Conservation (phyloP, 1,140 invertebrate species). For the Drosophila lacertosa region DNA sequence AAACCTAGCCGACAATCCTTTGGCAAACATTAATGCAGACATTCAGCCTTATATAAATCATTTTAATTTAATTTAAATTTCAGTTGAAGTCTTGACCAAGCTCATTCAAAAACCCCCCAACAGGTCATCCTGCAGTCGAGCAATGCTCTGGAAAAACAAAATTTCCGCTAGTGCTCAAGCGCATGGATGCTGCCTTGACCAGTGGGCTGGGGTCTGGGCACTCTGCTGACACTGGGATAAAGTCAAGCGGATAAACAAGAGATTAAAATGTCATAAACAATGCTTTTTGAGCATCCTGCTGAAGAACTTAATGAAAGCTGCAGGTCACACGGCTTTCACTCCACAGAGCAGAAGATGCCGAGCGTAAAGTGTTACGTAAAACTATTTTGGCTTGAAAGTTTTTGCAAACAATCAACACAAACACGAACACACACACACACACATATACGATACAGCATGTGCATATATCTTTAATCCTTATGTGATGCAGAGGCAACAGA, state of each 20-base stretch:
- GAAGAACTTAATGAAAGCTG: constrained; percentile 76
- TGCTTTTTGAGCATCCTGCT: constrained; percentile 67
- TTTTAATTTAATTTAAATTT: too few relatives aligned
- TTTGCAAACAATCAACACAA: constrained; percentile 38
- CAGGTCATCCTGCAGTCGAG: constrained; percentile 5
- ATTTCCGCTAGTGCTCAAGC: background rate
- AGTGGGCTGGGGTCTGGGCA: constrained; percentile 11
- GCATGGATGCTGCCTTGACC: constrained; percentile 63
- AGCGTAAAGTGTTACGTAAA: constrained; percentile 49
- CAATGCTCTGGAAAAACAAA: background rate
- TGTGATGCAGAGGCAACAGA: constrained; percentile 11
- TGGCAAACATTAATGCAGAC: too few relatives aligned
- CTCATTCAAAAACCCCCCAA: background rate
- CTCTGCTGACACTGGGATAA: constrained; percentile 55
- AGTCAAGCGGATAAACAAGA: constrained; percentile 80
- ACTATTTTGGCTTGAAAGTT: constrained; percentile 51
- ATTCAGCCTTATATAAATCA: too few relatives aligned
- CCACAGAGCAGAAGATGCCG: background rate
- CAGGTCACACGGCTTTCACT: constrained; percentile 13
- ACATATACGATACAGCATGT: background rate
- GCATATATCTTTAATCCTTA: constrained; percentile 18
- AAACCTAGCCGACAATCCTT: too few relatives aligned
- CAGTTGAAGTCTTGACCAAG: too few relatives aligned
- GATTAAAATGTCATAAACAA: constrained; percentile 82
- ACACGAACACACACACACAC: background rate